Conservation (phyloP, 2,113 vertebrate genomes). For the Phrynosoma platyrhinos region DNA sequence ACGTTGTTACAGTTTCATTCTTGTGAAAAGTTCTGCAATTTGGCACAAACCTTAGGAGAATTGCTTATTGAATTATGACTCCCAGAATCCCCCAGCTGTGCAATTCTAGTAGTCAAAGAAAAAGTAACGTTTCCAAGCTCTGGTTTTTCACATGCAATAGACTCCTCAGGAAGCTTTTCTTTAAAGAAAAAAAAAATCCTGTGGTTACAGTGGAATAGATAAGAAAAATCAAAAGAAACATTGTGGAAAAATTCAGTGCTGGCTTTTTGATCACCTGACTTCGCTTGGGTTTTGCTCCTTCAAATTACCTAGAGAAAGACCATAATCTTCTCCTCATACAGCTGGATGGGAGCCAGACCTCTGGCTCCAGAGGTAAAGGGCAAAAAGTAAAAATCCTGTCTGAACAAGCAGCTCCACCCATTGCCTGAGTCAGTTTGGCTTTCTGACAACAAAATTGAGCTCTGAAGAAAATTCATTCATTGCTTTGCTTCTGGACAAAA, state of each 20-base stretch:
- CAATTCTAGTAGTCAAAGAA: too few species aligned
- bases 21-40: conserved; percentile 60
- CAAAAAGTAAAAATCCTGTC: conserved; percentile 83
- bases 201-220: conserved; percentile 63
- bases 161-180: conserved; percentile 64
- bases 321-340: conserved; percentile 75
- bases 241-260: conserved; percentile 72
- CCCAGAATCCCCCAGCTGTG: too few species aligned
- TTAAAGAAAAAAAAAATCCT: conserved; percentile 35
- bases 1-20: conserved; percentile 50
- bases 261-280: conserved; percentile 80
- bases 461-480: conserved; percentile 82
- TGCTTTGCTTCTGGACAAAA: conserved; percentile 74
- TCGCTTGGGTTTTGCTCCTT: conserved; percentile 77
- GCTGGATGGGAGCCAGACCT: conserved; percentile 82
- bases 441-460: conserved; percentile 78
- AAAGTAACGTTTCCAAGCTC: too few species aligned
- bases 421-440: conserved; percentile 82
- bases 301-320: conserved; percentile 80
- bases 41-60: too few species aligned
- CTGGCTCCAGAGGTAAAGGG: conserved; percentile 88
- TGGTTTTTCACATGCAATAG: conserved; percentile 62
- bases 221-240: conserved; percentile 71
- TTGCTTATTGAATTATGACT: too few species aligned
- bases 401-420: conserved; percentile 82